Evolutionary conservation across 2,888 invertebrate genomes (phyloP).

Genomic region (Protophormia terraenovae): DNA sequence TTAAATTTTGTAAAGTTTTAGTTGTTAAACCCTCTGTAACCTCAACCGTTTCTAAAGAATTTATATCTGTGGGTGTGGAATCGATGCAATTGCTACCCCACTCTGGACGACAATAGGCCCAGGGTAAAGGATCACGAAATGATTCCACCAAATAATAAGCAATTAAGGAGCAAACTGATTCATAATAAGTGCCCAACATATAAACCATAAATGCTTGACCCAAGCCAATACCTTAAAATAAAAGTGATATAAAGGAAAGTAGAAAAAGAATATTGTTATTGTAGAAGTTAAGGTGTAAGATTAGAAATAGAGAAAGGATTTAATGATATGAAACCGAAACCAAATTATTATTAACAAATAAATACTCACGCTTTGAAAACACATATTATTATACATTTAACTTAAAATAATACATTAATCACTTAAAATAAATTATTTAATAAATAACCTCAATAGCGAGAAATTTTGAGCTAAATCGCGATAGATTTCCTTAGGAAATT

Average conservation of each 20-base stretch:
- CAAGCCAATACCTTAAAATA: slow-evolving; percentile 82
- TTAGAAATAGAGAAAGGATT: neutral
- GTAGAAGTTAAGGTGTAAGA: neutral
- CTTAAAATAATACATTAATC: too few species aligned
- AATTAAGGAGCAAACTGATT: slow-evolving; percentile 83
- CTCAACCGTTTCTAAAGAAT: slow-evolving; percentile 27
- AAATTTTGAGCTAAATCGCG: too few species aligned
- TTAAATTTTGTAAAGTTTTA: slow-evolving; percentile 42
- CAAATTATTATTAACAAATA: too few species aligned
- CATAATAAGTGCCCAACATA: slow-evolving; percentile 85
- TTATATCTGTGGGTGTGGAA: slow-evolving; percentile 70
- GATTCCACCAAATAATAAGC: slow-evolving; percentile 85
- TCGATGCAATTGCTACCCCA: slow-evolving; percentile 82
- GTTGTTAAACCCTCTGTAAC: slow-evolving; percentile 19
- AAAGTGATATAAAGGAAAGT: neutral
- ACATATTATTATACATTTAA: too few species aligned
- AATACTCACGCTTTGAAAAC: too few species aligned
- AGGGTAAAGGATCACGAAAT: slow-evolving; percentile 84
- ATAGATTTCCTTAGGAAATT: too few species aligned
- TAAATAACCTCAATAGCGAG: too few species aligned
- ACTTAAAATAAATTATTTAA: too few species aligned
- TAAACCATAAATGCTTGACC: slow-evolving; percentile 83
- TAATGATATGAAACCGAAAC: too few species aligned
- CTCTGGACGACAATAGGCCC: slow-evolving; percentile 83
- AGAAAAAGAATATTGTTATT: too few species aligned